Percentiles rank a stretch among this genome's conserved stretches.
Evolutionary conservation across 2,113 vertebrate genomes (phyloP).

Genomic region (Thermophis baileyi): DNA sequence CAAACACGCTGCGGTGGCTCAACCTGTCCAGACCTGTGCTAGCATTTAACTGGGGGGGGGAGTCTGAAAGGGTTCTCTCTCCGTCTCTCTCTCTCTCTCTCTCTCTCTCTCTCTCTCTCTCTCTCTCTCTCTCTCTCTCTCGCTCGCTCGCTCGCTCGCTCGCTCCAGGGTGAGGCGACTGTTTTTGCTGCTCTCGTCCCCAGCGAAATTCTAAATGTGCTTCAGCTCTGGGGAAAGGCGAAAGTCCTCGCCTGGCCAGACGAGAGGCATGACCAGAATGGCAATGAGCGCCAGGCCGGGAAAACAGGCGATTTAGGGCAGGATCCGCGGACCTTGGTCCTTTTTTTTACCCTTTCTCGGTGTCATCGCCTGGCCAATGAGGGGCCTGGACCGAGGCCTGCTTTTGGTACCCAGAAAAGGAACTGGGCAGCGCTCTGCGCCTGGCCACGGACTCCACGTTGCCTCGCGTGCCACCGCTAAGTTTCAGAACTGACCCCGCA

Average conservation of each 20-base stretch:
- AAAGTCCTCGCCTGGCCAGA: not conserved
- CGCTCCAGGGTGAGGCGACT: not conserved
- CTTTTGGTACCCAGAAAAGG: not conserved
- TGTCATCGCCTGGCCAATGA: not conserved
- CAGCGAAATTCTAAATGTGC: not conserved
- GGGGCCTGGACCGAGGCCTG: not conserved
- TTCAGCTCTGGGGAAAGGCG: not conserved
- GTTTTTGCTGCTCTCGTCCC: not conserved
- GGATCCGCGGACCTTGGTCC: not conserved
- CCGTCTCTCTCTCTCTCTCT: not conserved
- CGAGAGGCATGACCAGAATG: slow-evolving; percentile 1
- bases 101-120: not conserved
- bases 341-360: not conserved
- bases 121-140: not conserved
- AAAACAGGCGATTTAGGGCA: not conserved
- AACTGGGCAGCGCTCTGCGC: not conserved
- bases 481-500: not conserved
- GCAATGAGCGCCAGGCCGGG: not conserved
- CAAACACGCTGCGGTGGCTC: slow-evolving; percentile 11
- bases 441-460: not conserved
- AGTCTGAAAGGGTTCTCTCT: slow-evolving; percentile 12
- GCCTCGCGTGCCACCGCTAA: not conserved
- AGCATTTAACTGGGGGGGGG: slow-evolving; percentile 45
- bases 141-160: not conserved
- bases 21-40: slow-evolving; percentile 64